Evolutionary conservation across 37 sponge, comb jelly and placozoan species (phyloP).

Genomic region (Beroe ovata): DNA sequence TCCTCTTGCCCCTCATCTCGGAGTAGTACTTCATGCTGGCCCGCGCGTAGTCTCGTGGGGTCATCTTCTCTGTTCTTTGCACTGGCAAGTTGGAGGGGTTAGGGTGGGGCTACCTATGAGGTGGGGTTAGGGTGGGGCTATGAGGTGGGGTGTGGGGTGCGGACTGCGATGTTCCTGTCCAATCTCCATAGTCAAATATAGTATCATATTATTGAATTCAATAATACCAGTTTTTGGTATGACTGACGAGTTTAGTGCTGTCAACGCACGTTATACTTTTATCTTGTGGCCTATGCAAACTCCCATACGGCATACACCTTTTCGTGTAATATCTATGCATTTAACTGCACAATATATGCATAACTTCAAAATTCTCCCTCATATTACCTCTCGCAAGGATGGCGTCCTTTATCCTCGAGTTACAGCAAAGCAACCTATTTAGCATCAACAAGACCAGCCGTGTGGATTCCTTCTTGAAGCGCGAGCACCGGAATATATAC

Average conservation of each 20-base stretch:
- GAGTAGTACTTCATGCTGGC: constrained; percentile 57
- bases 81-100: no score
- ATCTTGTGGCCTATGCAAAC: no score
- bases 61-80: constrained; percentile 59
- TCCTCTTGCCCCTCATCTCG: background rate
- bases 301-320: no score
- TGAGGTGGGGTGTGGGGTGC: background rate
- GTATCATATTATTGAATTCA: no score
- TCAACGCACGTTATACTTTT: no score
- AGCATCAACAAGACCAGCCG: constrained; percentile 11
- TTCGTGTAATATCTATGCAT: no score
- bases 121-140: background rate
- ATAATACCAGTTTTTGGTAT: no score
- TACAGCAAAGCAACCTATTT: background rate
- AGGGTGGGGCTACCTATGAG: background rate
- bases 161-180: no score
- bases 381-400: constrained; percentile 12
- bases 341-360: no score
- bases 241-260: no score
- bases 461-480: constrained; percentile 56
- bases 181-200: no score
- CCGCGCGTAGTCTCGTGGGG: constrained; percentile 33
- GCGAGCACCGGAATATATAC: constrained; percentile 32
- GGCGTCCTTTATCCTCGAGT: background rate
- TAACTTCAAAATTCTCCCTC: no score